These are phyloP conservation scores for Tretioscincus oriximinensis DNA, from an alignment of 2,113 vertebrate genomes.

Conservation along the genomic window DNA sequence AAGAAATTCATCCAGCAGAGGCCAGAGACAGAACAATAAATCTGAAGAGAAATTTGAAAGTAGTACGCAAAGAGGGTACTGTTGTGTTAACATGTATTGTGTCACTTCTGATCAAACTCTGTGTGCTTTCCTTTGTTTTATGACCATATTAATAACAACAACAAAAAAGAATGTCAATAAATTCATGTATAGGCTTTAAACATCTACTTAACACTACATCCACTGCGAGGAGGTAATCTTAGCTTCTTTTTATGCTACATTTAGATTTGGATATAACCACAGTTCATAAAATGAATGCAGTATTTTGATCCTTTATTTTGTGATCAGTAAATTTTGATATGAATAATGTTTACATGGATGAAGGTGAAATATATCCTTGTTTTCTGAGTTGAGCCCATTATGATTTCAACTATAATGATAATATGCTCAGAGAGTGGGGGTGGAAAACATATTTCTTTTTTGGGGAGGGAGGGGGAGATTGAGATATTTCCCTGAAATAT, in stretches of 20 bases:
- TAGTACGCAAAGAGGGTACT: neutral
- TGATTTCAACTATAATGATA: too few species aligned
- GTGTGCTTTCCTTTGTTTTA: neutral
- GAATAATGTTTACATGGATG: neutral
- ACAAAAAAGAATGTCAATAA: neutral
- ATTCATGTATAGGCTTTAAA: neutral
- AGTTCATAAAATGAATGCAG: neutral
- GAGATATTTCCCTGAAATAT: neutral
- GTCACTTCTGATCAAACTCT: neutral
- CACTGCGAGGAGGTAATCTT: constrained; percentile 6
- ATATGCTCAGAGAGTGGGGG: too few species aligned
- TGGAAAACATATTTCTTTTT: neutral
- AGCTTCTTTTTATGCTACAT: neutral
- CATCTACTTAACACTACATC: fast-evolving
- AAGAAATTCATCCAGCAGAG: neutral
- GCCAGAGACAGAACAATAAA: neutral
- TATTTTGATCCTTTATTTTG: neutral
- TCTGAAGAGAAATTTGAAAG: neutral
- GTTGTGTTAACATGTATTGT: neutral
- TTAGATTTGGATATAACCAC: neutral
- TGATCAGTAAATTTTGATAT: neutral
- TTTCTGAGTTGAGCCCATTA: neutral
- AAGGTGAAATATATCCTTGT: neutral
- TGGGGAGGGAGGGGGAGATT: neutral
- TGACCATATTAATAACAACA: neutral